Evolutionary conservation across 2,888 invertebrate species (phyloP), one percentile per base, ranked within the genome.

Genomic region (Tinea pellionella): DNA sequence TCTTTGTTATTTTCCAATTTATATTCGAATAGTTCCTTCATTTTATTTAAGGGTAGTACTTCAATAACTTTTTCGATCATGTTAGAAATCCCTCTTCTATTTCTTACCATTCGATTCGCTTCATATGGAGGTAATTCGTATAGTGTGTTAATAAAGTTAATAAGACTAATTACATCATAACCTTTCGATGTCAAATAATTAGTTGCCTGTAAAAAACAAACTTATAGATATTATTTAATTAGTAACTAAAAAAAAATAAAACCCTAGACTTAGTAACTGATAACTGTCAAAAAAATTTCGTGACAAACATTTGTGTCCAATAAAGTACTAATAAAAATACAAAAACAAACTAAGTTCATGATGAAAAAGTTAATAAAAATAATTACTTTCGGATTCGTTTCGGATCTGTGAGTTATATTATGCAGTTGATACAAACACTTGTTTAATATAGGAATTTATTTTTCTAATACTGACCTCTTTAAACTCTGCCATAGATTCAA

Each of bases 401-500:
- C n/a, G n/a, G n/a, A n/a, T n/a, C n/a, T n/a, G n/a, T n/a, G n/a
- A n/a, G n/a, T n/a, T n/a, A 11, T 51, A 16, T 51, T n/a, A 8
- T 8, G 3, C 6, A 24, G 3, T 24, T 24, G 24, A n/a, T 24
- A 24, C 6, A 24, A 3, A 24, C 24, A 6, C 24, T 6, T 3
- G 24, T 24, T 24, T 24, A 24, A 24, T 24, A 24, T 24, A 24
- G 6, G 24, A 24, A 18, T 47, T 47, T 47, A 47, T 47, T 47
- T 47, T 18, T 12, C 43, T 47, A 18, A 55, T 16, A 32, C 64
- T 66, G 64, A 75, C 75, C 74, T 74, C 72, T 62, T 69, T 69
- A 64, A 74, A 74, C 63, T 74, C 74, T 3, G 65, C 64, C 42
- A 73, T 65, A 15, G 66, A 63, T 62, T 74, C 71, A 53, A 74